These are phyloP conservation scores for Typhlomys cinereus DNA, from an alignment of 2,113 vertebrate species.

Conservation along the genomic window DNA sequence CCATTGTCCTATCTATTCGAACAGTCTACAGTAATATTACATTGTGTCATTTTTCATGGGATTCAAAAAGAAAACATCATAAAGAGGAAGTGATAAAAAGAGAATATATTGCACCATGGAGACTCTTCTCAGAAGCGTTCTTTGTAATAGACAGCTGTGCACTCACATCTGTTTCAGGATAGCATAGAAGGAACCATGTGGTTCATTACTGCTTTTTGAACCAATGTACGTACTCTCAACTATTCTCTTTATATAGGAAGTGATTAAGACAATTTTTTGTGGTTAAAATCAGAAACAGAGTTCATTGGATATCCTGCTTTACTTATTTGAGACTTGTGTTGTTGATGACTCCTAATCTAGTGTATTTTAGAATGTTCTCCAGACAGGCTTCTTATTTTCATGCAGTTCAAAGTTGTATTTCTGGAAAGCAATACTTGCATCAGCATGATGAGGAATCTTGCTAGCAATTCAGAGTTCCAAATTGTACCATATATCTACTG, in stretches of 20 bases:
- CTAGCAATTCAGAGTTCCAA: not conserved
- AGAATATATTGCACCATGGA: slow-evolving; percentile 59
- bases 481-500: not conserved
- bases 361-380: not conserved
- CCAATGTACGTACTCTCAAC: not conserved
- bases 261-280: not conserved
- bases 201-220: slow-evolving; percentile 10
- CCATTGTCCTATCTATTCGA: slow-evolving; percentile 67
- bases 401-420: not conserved
- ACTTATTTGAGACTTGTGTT: not conserved
- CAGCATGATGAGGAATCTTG: not conserved
- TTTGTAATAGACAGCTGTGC: slow-evolving; percentile 59
- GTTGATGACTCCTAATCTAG: not conserved
- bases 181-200: slow-evolving; percentile 11
- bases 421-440: not conserved
- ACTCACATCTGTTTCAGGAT: slow-evolving; percentile 65
- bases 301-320: not conserved
- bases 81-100: slow-evolving; percentile 69
- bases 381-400: not conserved
- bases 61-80: slow-evolving; percentile 74
- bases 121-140: slow-evolving; percentile 54
- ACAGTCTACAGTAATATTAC: slow-evolving; percentile 66
- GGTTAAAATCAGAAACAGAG: not conserved
- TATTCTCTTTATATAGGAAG: not conserved
- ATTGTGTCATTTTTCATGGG: slow-evolving; percentile 65